These are phyloP conservation scores for Sarcophaga carnaria DNA, from an alignment of 2,888 invertebrate species.

Conservation along the genomic window DNA sequence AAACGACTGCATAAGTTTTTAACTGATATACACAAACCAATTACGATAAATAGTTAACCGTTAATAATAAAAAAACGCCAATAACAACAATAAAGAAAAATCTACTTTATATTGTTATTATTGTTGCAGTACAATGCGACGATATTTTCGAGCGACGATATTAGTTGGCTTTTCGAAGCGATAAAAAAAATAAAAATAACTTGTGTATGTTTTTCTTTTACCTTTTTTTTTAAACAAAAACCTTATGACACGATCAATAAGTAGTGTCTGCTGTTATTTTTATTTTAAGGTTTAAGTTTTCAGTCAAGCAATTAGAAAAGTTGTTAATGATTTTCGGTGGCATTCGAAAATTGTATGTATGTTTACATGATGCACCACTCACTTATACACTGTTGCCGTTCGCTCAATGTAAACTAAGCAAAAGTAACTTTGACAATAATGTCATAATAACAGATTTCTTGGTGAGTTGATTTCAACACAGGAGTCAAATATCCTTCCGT, in stretches of 20 bases:
- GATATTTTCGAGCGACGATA: slow-evolving; percentile 22
- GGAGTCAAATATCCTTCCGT: too few relatives aligned
- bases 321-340: slow-evolving; percentile 27
- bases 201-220: background rate
- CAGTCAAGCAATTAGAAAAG: slow-evolving; percentile 30
- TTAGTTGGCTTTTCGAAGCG: background rate
- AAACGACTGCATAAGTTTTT: slow-evolving; percentile 33
- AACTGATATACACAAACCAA: slow-evolving; percentile 25
- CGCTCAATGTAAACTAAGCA: too few relatives aligned
- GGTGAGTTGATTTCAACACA: too few relatives aligned
- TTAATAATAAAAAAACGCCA: background rate
- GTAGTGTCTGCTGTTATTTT: slow-evolving; percentile 15
- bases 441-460: too few relatives aligned
- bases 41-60: slow-evolving; percentile 21
- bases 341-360: slow-evolving; percentile 20
- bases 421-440: too few relatives aligned
- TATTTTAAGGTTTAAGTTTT: background rate
- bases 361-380: too few relatives aligned
- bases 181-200: slow-evolving; percentile 20
- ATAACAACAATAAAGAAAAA: slow-evolving; percentile 31
- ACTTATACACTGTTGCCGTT: too few relatives aligned
- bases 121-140: slow-evolving; percentile 16
- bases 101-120: slow-evolving; percentile 20
- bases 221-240: background rate
- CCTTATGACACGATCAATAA: slow-evolving; percentile 55